Percentiles rank a stretch among this genome's conserved stretches.
phyloP scores from a whole-genome alignment of 2,113 vertebrate genomes.

The Ageneiosus marmoratus region DNA sequence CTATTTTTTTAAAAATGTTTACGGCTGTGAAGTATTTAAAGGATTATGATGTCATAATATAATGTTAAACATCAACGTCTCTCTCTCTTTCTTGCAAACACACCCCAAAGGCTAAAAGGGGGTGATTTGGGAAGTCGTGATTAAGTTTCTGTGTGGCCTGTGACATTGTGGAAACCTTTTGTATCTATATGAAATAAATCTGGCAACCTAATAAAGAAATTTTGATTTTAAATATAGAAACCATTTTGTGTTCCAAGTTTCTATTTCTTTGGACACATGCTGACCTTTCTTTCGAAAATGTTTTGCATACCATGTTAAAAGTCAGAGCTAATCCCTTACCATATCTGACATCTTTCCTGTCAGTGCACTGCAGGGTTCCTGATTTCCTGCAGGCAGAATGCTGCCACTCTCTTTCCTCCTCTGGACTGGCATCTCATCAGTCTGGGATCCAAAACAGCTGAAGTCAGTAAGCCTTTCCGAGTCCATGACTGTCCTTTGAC shows the following conservation, averaged over 20 bases:
- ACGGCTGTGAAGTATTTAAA: too few species aligned
- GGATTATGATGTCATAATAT: too few species aligned
- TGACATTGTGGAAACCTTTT: neutral
- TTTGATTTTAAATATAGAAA: neutral
- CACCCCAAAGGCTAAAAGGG: neutral
- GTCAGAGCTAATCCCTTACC: too few species aligned
- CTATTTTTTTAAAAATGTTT: too few species aligned
- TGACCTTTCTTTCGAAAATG: neutral
- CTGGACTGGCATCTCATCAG: constrained; percentile 60
- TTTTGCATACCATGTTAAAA: too few species aligned
- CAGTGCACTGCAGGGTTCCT: constrained; percentile 55
- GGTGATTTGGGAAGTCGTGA: neutral
- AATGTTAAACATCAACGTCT: too few species aligned
- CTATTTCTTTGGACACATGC: neutral
- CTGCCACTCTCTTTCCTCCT: constrained; percentile 83
- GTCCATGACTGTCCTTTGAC: constrained; percentile 64
- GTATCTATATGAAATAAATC: neutral
- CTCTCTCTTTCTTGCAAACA: too few species aligned
- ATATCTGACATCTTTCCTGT: constrained; percentile 60
- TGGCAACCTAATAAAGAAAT: neutral
- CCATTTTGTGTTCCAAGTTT: neutral
- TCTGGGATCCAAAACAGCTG: constrained; percentile 65
- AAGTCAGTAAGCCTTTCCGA: constrained; percentile 62
- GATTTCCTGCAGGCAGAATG: constrained; percentile 59
- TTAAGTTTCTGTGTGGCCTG: neutral